Evolutionary conservation across 2,888 invertebrate genomes (phyloP), one percentile per base, ranked within the genome.

Genomic region (Taphrorychus bicolor): DNA sequence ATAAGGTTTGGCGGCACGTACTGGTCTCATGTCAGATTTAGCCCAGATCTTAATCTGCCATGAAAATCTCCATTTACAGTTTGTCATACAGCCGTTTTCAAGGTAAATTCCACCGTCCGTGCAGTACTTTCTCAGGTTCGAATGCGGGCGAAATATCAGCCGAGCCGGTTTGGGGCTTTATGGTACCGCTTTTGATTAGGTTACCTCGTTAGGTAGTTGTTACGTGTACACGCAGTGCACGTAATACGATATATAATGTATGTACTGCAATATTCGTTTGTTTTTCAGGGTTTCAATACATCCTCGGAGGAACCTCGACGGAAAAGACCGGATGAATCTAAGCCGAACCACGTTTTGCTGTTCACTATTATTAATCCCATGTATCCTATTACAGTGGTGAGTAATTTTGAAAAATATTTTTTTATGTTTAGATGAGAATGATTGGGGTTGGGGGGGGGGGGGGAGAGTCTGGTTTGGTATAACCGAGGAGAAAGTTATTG

Each of bases 331-430:
- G 92, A 92, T 82, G 92, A 91, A 80, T 91, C 93, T 73, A 90
- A 93, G 80, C 94, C 95, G 78, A 98, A 98, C 87, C 95, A 97
- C 85, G 95, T 99, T 77, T 87, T 99, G 78, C 89, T 98, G 76
- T 95, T 98, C 86, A 98, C 98, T 80, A 93, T 99, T 83, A 91
- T 97, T 83, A 98, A 98, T 84, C 97, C 98, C 71, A 94, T 97
- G 83, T 99, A 98, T 84, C 98, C 98, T 70, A 98, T 99, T 84
- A 98, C 97, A 85, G 98, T 98, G 90, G 97, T 98, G 85, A 94
- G 97, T 93, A 1, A 3, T 32, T 32, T 2, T 9, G 11, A 32
- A 32, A 32, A 32, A 1, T n/a, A n/a, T n/a, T n/a, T n/a, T n/a
- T n/a, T n/a, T n/a, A n/a, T n/a, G n/a, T n/a, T n/a, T n/a, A n/a